Evolutionary conservation across 2,888 invertebrate species (phyloP), one percentile per base, ranked within the genome.

Genomic region (Tipula unca): DNA sequence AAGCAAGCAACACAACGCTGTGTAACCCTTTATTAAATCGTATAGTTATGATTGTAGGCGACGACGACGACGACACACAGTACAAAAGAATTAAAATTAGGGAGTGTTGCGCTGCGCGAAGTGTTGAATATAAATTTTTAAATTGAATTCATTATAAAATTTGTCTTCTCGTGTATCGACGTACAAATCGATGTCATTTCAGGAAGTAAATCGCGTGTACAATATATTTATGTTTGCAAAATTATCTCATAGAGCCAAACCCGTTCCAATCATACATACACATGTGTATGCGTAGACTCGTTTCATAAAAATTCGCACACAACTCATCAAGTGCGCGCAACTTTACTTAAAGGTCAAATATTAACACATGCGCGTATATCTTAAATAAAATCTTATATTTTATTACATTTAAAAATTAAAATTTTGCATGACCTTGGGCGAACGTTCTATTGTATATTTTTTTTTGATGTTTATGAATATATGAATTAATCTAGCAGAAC

Each of bases 1-100:
- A 69, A 69, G 8, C 6, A 32, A 32, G 3, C 4, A 32, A 32
- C 32, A 32, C 32, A 32, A 32, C n/a, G 48, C 39, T 48, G n/a
- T 69, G 69, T 69, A 69, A 69, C 69, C 69, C 69, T 69, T 69
- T 69, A 69, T 69, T 69, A 69, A n/a, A n/a, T n/a, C n/a, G n/a
- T 69, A 10, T 25, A 1, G 4, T 54, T 25, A 25, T 20, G 25
- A 69, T 69, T 69, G 69, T 69, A 69, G 69, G 69, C 69, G 69
- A 69, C 25, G 3, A 69, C 69, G 25, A 69, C n/a, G 42, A 48
- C n/a, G 48, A 48, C n/a, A 17, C 4, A 17, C n/a, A n/a, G n/a
- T n/a, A 69, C 25, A 69, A 69, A 69, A 69, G 69, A 69, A 69
- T 69, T 69, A 25, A 69, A 69, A 69, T 69, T 69, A 69, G 69